A percentile compares a stretch with the other conserved stretches of the same genome.
Evolutionary conservation across 2,797 vertebrate species (phyloP).

Genomic region (Leptatherina wallacei): DNA sequence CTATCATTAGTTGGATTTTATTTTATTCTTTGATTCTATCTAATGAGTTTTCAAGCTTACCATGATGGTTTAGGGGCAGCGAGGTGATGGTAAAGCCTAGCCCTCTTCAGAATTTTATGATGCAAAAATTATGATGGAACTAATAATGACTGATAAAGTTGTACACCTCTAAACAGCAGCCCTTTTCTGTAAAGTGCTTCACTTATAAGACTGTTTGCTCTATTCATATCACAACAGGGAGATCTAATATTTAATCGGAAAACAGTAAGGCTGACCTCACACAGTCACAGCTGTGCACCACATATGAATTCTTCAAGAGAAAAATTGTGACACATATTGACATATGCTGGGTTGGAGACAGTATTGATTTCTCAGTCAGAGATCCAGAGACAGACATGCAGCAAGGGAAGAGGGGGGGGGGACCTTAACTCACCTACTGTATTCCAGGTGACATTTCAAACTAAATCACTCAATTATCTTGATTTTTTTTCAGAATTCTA

Average conservation of each 20-base stretch:
- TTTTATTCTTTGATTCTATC: background rate
- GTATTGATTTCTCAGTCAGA: slow-evolving; percentile 74
- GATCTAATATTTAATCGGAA: slow-evolving; percentile 18
- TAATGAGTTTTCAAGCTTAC: background rate
- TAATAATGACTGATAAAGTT: slow-evolving; percentile 2
- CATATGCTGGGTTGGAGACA: slow-evolving; percentile 67
- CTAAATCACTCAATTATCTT: slow-evolving; percentile 16
- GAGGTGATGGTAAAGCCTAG: background rate
- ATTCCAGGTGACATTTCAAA: slow-evolving; percentile 31
- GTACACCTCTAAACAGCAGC: slow-evolving; percentile 1
- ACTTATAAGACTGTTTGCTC: slow-evolving; percentile 1
- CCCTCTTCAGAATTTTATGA: background rate
- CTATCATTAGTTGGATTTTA: background rate
- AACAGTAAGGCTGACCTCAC: slow-evolving; percentile 34
- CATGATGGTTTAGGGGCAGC: background rate
- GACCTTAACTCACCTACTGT: slow-evolving; percentile 46
- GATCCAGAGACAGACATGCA: slow-evolving; percentile 57
- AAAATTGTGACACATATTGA: slow-evolving; percentile 77
- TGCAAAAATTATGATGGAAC: background rate
- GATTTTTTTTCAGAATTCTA: background rate
- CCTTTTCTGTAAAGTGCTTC: slow-evolving; percentile 10
- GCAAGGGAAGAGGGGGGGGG: slow-evolving; percentile 24
- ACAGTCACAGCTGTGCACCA: slow-evolving; percentile 42
- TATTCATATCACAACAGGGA: slow-evolving; percentile 11
- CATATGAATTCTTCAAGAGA: slow-evolving; percentile 61